Evolutionary conservation across 2,888 invertebrate genomes (phyloP), one percentile per base, ranked within the genome.

Genomic region (Netelia fuscicornis): DNA sequence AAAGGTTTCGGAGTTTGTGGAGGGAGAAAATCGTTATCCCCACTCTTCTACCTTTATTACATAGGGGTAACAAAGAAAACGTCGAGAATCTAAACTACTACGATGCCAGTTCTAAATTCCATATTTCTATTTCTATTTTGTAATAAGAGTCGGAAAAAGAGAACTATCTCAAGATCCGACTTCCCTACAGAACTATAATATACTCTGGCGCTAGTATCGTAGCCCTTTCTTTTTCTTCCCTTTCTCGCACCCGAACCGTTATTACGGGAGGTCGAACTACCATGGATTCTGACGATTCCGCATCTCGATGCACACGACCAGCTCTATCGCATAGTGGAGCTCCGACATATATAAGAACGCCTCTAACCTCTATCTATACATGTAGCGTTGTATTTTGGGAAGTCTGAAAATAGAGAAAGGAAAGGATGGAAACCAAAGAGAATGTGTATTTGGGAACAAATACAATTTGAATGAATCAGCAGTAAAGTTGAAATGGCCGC

Each of bases 381-480:
- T 20, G 11, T 52, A 20, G 30, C 58, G 20, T 5, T n/a, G 17
- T 20, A 20, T 58, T 58, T 58, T 9, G 9, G 58, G 20, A 58
- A 17, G n/a, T 20, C 44, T n/a, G n/a, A 58, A 58, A 58, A 58
- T 9, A 48, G 44, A 25, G 62, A n/a, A 68, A 64, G 56, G 68
- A 30, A 68, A 67, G 65, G 20, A 67, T 48, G 60, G n/a, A 54
- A 30, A 80, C 65, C 74, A 70, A 90, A 89, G 89, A 88, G 90
- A 88, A 89, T 89, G 90, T 91, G 89, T 91, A 91, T 92, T 92
- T 91, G 87, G 89, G 90, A 92, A 91, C 92, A 92, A 92, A 93
- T 91, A 91, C 91, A 92, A 93, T 93, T 93, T 92, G 92, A 92
- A 93, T 92, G 92, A 93, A 93, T 92, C 92, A 93, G 93, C 92